These are phyloP conservation scores for Brassicogethes aeneus DNA, from an alignment of 2,888 invertebrate genomes.

Conservation along the genomic window DNA sequence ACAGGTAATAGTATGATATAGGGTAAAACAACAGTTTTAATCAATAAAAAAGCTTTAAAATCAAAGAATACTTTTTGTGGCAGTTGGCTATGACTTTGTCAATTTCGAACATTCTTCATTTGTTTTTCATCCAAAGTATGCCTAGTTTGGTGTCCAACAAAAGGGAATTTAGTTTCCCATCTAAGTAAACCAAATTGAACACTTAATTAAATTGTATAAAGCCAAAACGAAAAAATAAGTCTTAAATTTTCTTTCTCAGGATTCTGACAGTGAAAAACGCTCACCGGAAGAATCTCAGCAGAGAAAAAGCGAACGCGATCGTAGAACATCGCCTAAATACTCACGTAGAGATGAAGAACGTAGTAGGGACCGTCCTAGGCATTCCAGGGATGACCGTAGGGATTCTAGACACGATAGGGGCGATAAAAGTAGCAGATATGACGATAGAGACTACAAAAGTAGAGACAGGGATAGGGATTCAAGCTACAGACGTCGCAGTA, in stretches of 20 bases:
- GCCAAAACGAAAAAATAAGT: background rate
- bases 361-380: constrained; percentile 6
- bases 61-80: no score
- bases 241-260: background rate
- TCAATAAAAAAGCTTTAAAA: no score
- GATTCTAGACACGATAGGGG: constrained; percentile 9
- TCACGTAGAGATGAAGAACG: constrained; percentile 3
- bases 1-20: no score
- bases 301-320: background rate
- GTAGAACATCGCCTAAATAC: background rate
- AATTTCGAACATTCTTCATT: no score
- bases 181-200: no score
- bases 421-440: constrained; percentile 8
- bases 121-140: no score
- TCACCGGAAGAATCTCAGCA: background rate
- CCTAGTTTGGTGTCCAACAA: no score
- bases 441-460: constrained; percentile 12
- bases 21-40: no score
- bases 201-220: no score
- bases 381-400: constrained; percentile 6
- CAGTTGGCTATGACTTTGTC: no score
- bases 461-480: constrained; percentile 33
- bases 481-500: constrained; percentile 18
- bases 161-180: no score
- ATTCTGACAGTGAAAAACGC: background rate